phyloP scores from a whole-genome alignment of 2,888 invertebrate species.

The Diaperis boleti region DNA sequence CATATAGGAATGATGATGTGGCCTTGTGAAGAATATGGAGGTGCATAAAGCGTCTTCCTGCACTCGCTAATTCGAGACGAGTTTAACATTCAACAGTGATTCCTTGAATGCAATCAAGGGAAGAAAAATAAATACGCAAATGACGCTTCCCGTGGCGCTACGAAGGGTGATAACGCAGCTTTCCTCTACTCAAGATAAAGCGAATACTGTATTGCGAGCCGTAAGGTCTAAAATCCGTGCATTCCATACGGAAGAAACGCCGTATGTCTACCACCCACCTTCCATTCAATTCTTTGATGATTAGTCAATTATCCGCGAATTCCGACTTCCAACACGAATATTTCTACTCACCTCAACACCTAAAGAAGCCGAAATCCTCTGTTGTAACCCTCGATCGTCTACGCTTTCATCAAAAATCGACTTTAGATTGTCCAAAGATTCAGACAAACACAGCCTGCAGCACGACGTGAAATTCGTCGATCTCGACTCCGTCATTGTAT shows the following conservation, averaged over 20 bases:
- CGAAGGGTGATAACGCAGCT: conserved; percentile 23
- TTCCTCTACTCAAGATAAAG: conserved; percentile 25
- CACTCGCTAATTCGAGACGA: neutral
- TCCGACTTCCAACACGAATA: conserved; percentile 43
- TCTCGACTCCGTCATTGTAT: conserved; percentile 43
- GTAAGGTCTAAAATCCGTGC: conserved; percentile 73
- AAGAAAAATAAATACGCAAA: conserved; percentile 3
- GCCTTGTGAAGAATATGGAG: conserved; percentile 27
- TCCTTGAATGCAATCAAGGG: neutral
- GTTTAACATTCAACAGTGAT: neutral
- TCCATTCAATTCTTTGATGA: conserved; percentile 54
- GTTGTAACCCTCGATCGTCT: conserved; percentile 67
- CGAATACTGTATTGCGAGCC: conserved; percentile 66
- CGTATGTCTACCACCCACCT: conserved; percentile 69
- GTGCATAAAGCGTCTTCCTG: conserved; percentile 5
- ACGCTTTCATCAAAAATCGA: conserved; percentile 59
- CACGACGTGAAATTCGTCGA: conserved; percentile 59
- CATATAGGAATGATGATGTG: conserved; percentile 24
- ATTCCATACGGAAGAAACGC: conserved; percentile 68
- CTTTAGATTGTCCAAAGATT: conserved; percentile 59
- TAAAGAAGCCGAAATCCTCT: conserved; percentile 75
- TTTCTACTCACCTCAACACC: conserved; percentile 74
- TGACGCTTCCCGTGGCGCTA: conserved; percentile 2
- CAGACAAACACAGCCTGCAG: conserved; percentile 64
- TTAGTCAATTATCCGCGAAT: conserved; percentile 36